These are phyloP conservation scores for Lasioglossum leucozonium DNA, from an alignment of 2,888 invertebrate species.

Conservation along the genomic window DNA sequence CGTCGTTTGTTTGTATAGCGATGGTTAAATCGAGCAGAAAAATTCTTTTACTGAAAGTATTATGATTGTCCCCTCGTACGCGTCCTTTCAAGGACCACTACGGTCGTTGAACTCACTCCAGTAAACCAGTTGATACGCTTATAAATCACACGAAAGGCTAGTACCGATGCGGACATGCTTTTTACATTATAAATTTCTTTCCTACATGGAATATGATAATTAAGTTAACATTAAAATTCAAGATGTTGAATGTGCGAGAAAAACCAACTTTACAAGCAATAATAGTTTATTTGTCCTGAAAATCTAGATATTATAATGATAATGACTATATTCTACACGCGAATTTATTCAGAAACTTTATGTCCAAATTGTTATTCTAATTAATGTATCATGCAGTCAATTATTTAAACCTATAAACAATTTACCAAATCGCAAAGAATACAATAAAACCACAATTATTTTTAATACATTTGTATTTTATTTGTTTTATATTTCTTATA, in stretches of 20 bases:
- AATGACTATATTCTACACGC: background rate
- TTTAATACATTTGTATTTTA: background rate
- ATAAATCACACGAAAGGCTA: background rate
- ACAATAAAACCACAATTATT: background rate
- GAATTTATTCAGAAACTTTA: background rate
- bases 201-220: background rate
- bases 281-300: background rate
- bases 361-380: no score
- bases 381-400: background rate
- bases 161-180: background rate
- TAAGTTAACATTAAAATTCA: background rate
- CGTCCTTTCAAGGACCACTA: slow-evolving; percentile 44
- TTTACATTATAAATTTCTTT: background rate
- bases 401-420: background rate
- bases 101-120: slow-evolving; percentile 24
- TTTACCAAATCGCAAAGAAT: background rate
- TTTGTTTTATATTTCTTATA: background rate
- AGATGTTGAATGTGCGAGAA: background rate
- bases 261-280: background rate
- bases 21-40: background rate
- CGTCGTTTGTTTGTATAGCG: background rate
- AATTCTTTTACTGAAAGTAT: background rate
- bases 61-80: background rate
- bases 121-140: slow-evolving; percentile 21
- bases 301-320: background rate